Base-by-base conservation (phyloP, 2,888 invertebrate species). In the Drosophila kambysellisi region DNA sequence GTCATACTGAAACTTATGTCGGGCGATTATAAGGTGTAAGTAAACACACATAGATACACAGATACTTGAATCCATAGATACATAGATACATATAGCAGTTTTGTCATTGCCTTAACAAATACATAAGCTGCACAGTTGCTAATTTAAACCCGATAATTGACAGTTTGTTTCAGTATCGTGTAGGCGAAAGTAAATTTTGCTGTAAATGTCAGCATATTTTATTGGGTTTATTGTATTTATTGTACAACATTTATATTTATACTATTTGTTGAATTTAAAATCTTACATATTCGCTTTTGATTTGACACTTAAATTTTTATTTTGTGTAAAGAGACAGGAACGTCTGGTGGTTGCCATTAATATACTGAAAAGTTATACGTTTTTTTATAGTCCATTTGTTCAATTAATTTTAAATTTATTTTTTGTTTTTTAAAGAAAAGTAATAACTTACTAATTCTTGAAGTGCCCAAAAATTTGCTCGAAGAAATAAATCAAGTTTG, bases 1-100 rank as follows among this genome's bases (percentile, higher is more conserved):
- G 95, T 96, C 75, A 94, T 95, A 78, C 74, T 93, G 58, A 93
- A 93, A 80, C 91, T 93, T 29, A 89, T 93, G 82, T 93, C 93
- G 56, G 93, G 93, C 56, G 93, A 93, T 77, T 94, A 95, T 86
- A 94, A 94, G 74, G 95, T 96, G 96, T 96, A 94, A 95, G 96
- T 95, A 89, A 70, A 52, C 20, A 30, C 39, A 57, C 9, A 59
- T 29, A 52, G 3, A 35, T 52, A 29, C 6, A 30, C 0, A 30
- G 35, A 33, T 29, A 25, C 25, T 25, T 25, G 25, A 2, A 25
- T 25, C 25, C 25, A 33, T 41, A 48, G 9, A 57, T 25, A 57
- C 11, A 54, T 37, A 41, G 8, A 61, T 25, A 58, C 37, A 41
- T 33, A 52, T 35, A 62, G 11, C 48, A 41, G 60, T 58, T 65